Conservation (phyloP, 2,113 vertebrate genomes). For the Eudyptes chrysolophus region DNA sequence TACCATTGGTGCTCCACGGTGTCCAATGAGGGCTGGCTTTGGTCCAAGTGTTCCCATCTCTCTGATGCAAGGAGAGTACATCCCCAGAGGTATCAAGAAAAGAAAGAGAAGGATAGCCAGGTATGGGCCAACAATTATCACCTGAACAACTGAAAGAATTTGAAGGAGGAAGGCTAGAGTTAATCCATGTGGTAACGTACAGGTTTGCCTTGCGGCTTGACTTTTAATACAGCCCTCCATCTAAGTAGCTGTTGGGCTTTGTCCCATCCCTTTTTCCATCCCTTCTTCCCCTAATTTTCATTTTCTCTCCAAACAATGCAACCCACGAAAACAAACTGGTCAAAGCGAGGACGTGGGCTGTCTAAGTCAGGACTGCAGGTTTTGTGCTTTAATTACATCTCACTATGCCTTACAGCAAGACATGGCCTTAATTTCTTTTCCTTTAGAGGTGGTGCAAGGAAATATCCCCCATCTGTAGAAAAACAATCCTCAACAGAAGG, state of each 20-base stretch:
- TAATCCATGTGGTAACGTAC: background rate
- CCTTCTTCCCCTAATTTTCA: background rate
- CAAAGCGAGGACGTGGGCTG: background rate
- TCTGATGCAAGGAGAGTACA: constrained; percentile 91
- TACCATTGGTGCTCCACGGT: constrained; percentile 94
- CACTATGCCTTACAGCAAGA: background rate
- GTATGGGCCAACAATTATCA: constrained; percentile 80
- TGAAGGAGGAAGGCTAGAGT: constrained; percentile 61
- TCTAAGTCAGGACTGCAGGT: background rate
- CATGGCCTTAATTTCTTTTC: background rate
- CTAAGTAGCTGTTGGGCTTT: background rate
- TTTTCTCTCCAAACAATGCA: background rate
- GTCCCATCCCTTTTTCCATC: background rate
- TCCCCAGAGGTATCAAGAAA: constrained; percentile 88
- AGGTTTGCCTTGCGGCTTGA: background rate
- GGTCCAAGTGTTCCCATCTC: constrained; percentile 83
- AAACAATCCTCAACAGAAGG: background rate
- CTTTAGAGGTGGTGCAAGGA: background rate
- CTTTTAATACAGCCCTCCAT: background rate
- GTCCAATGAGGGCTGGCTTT: constrained; percentile 84
- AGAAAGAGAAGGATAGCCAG: constrained; percentile 82
- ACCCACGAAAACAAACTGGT: background rate
- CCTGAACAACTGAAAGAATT: constrained; percentile 80
- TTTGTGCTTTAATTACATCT: background rate
- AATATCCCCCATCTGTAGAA: background rate